phyloP scores from a whole-genome alignment of 2,113 vertebrate species.

The Meriones unguiculatus region DNA sequence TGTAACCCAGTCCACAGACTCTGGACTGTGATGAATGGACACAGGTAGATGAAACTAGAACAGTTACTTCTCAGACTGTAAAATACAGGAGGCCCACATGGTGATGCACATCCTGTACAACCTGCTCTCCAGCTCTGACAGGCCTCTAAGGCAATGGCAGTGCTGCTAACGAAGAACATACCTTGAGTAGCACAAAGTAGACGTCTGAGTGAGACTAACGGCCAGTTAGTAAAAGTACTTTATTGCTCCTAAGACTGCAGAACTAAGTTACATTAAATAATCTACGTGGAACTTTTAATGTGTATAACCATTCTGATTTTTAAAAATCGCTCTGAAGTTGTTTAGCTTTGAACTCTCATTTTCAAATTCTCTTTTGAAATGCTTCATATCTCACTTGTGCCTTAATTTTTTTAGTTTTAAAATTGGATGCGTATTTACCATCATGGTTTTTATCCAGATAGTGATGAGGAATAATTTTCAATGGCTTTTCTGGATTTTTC shows the following conservation, averaged over 20 bases:
- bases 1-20: not conserved
- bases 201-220: not conserved
- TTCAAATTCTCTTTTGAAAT: conserved; percentile 6
- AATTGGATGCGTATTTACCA: conserved; percentile 17
- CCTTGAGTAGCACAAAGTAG: not conserved
- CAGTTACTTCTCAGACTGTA: not conserved
- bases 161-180: not conserved
- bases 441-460: conserved; percentile 1
- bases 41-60: not conserved
- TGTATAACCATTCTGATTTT: not conserved
- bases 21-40: not conserved
- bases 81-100: not conserved
- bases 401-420: conserved; percentile 41
- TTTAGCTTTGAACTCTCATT: conserved; percentile 25
- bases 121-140: not conserved
- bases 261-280: conserved; percentile 33
- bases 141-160: not conserved
- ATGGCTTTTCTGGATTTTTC: conserved; percentile 66
- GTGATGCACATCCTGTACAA: not conserved
- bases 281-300: conserved; percentile 1
- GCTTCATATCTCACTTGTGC: not conserved
- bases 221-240: conserved; percentile 23
- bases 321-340: not conserved
- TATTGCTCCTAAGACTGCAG: not conserved
- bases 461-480: conserved; percentile 50